These are phyloP conservation scores for Agriotes lineatus DNA, from an alignment of 2,888 invertebrate species.

Conservation along the genomic window DNA sequence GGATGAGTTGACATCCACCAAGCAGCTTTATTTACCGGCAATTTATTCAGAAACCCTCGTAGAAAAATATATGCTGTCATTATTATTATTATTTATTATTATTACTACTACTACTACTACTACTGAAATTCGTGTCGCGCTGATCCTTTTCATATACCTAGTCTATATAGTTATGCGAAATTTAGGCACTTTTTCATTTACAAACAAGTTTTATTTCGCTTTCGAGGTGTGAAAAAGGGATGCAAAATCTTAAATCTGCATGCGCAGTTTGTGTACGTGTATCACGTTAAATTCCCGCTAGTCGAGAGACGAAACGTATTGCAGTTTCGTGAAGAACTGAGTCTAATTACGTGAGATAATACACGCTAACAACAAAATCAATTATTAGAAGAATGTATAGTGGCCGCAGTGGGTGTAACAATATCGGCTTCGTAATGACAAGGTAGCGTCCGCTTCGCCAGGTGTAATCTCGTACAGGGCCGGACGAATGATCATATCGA, in stretches of 20 bases:
- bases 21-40: too few species aligned
- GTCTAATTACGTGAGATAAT: constrained; percentile 46
- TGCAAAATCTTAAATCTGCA: background rate
- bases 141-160: too few species aligned
- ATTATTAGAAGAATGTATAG: constrained; percentile 47
- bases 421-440: constrained; percentile 45
- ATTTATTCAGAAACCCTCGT: too few species aligned
- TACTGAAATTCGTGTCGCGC: too few species aligned
- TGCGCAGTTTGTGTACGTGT: constrained; percentile 11
- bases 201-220: too few species aligned
- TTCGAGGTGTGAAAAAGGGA: background rate
- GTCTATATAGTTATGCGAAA: too few species aligned
- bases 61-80: too few species aligned
- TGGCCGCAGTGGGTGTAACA: constrained; percentile 46
- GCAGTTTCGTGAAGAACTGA: constrained; percentile 39
- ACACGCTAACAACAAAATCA: constrained; percentile 46
- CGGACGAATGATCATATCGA: constrained; percentile 14
- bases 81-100: too few species aligned
- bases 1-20: too few species aligned
- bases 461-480: constrained; percentile 38
- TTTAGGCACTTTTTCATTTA: too few species aligned
- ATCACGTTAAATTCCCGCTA: constrained; percentile 30
- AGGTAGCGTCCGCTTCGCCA: constrained; percentile 44
- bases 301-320: constrained; percentile 35
- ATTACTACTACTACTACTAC: too few species aligned